Evolutionary conservation across 2,797 vertebrate genomes (phyloP), one percentile per base, ranked within the genome.

Genomic region (Ptychobarbus kaznakovi): DNA sequence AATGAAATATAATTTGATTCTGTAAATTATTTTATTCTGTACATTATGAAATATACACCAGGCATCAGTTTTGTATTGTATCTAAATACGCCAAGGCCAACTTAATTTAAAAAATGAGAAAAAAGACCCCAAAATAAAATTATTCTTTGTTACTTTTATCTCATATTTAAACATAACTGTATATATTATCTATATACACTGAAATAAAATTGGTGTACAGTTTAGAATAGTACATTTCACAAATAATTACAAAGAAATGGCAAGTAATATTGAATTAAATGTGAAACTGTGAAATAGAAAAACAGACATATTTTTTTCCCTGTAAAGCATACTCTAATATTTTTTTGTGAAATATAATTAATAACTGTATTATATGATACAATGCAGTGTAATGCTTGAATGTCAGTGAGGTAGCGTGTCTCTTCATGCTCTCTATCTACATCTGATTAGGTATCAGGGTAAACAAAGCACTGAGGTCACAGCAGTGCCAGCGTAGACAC

Each of bases 391-490:
- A 32, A 42, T 18, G 42, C 35, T n/a, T 70, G 25, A 15, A 56
- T 51, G 61, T 40, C 58, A 25, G 18, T 10, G n/a, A 28, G 63
- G 61, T 81, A 18, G 58, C 28, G 82, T 61, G 81, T 18, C 63
- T 56, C 75, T 53, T 69, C 49, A 49, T 6, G n/a, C 35, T 61
- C 32, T 80, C 42, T 61, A 49, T 49, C 49, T 72, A 35, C 12
- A 80, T 73, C 68, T 78, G 74, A 85, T 80, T 82, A 85, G 78
- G 80, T 90, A 84, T 87, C 81, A 83, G 77, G 25, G 72, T 81
- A 88, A 90, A 88, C 86, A 88, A 80, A 80, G 61, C 28, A 86
- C 78, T 38, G 35, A 82, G 84, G 86, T 84, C 82, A 87, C 40
- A 25, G 46, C 75, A 51, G 18, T 44, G 51, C 38, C 25, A 35